Evolutionary conservation across 2,797 vertebrate genomes (phyloP).

Genomic region (Oreochromis grahami): DNA sequence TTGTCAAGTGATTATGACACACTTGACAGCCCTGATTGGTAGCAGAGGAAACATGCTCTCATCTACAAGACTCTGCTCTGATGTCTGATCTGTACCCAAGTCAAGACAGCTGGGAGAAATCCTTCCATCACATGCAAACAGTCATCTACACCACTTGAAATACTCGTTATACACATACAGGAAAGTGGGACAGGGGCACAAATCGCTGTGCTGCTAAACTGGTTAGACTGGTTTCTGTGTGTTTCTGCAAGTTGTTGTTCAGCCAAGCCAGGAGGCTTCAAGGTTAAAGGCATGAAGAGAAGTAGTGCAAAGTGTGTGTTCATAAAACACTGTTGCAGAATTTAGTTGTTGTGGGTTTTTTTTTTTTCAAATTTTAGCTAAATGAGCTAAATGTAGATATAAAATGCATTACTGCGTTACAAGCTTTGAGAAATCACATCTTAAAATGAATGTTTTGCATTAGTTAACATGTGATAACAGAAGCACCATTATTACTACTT

Average conservation of each 20-base stretch:
- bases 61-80: constrained; percentile 1
- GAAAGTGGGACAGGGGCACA: background rate
- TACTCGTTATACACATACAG: constrained; percentile 6
- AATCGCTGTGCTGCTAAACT: background rate
- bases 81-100: constrained; percentile 16
- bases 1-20: constrained; percentile 30
- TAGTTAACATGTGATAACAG: background rate
- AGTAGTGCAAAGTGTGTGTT: background rate
- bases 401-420: background rate
- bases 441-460: background rate
- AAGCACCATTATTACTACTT: background rate
- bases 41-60: constrained; percentile 3
- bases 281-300: background rate
- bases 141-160: background rate
- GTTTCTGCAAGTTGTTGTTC: constrained; percentile 9
- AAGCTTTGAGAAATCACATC: background rate
- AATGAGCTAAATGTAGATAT: background rate
- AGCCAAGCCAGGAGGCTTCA: constrained; percentile 3
- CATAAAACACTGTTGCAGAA: constrained; percentile 7
- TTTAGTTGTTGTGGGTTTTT: background rate
- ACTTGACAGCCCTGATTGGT: constrained; percentile 27
- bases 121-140: background rate
- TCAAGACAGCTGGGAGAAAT: background rate
- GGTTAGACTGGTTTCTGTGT: constrained; percentile 19
- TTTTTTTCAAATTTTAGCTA: background rate